phyloP scores from a whole-genome alignment of 35 echinoderm and acorn worm species.

The Eucidaris tribuloides region DNA sequence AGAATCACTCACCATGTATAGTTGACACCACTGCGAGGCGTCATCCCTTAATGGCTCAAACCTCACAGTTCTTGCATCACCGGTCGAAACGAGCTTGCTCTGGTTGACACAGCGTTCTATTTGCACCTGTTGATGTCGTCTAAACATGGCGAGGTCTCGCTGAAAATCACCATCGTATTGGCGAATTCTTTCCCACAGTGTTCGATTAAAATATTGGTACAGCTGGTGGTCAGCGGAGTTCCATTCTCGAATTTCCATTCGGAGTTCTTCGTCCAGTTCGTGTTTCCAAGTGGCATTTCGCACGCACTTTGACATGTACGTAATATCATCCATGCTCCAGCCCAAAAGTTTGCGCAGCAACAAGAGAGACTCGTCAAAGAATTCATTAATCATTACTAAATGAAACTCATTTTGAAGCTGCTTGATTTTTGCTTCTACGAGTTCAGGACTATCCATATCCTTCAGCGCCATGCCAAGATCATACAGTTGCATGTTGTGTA shows the following conservation, averaged over 20 bases:
- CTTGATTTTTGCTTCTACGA: constrained; percentile 8
- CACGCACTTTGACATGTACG: constrained; percentile 42
- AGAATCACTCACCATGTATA: too few species aligned
- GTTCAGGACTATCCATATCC: neutral
- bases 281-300: neutral
- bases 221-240: constrained; percentile 53
- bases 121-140: neutral
- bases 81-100: too few species aligned
- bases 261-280: neutral
- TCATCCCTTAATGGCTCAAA: too few species aligned
- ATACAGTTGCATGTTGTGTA: constrained; percentile 15
- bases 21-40: too few species aligned
- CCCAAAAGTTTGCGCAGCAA: constrained; percentile 45
- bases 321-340: constrained; percentile 46
- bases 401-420: constrained; percentile 55
- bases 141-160: neutral
- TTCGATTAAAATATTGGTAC: constrained; percentile 70
- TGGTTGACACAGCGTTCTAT: too few species aligned
- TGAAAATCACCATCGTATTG: constrained; percentile 57
- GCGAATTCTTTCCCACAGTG: constrained; percentile 61
- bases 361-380: constrained; percentile 71
- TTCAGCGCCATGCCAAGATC: constrained; percentile 34
- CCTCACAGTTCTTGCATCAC: too few species aligned
- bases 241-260: constrained; percentile 22
- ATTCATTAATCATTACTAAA: constrained; percentile 62